A percentile compares a stretch with the other conserved stretches of the same genome.
These are phyloP conservation scores for Monopis laevigella DNA, from an alignment of 2,888 invertebrate genomes.

Conservation along the genomic window DNA sequence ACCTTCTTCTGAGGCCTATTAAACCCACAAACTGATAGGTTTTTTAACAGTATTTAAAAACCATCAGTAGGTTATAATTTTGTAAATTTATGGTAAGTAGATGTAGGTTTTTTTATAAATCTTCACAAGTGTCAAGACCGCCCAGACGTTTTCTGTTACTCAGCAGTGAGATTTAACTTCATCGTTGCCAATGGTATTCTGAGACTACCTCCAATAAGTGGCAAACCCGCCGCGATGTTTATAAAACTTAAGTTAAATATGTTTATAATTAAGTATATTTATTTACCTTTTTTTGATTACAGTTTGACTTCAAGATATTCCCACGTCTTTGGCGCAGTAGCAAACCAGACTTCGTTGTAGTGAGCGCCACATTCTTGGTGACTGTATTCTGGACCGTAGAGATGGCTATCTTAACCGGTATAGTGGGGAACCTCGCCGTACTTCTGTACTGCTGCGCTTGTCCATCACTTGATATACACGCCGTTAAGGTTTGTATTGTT, in stretches of 20 bases:
- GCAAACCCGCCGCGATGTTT: too few relatives aligned
- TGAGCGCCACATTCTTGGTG: conserved; percentile 69
- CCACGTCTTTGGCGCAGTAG: conserved; percentile 62
- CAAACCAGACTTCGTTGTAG: conserved; percentile 72
- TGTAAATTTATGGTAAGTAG: too few relatives aligned
- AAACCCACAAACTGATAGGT: too few relatives aligned
- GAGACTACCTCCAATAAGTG: neutral
- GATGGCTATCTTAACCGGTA: conserved; percentile 80
- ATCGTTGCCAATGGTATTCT: too few relatives aligned
- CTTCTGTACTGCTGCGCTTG: conserved; percentile 75
- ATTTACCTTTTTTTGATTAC: conserved; percentile 17
- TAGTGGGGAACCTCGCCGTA: conserved; percentile 69
- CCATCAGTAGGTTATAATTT: too few relatives aligned
- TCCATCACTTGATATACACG: conserved; percentile 57
- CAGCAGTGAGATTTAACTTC: too few relatives aligned
- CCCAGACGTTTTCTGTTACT: too few relatives aligned
- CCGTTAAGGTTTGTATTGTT: conserved; percentile 48
- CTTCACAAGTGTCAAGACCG: too few relatives aligned
- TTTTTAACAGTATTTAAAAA: too few relatives aligned
- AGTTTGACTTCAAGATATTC: conserved; percentile 65
- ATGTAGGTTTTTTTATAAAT: too few relatives aligned
- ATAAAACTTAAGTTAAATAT: too few relatives aligned
- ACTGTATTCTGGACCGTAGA: conserved; percentile 79
- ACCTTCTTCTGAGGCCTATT: too few relatives aligned
- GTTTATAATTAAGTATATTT: neutral